Conservation (phyloP, 2,888 invertebrate genomes). For the Agrotis puta region DNA sequence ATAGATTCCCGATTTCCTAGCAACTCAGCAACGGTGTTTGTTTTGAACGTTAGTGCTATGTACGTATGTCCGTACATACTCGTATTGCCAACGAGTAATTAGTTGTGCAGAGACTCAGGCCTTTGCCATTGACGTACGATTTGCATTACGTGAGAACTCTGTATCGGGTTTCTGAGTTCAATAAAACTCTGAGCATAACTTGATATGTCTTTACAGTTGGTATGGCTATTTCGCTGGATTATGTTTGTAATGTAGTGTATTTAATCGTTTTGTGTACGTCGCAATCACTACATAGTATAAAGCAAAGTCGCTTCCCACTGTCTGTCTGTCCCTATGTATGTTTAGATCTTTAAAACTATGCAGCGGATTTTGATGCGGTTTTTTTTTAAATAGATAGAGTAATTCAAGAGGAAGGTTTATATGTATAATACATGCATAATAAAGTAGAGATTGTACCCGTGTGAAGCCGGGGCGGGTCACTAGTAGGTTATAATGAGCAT, state of each 20-base stretch:
- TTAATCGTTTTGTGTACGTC: not conserved
- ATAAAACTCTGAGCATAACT: conserved; percentile 28
- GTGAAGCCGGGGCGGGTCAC: too few species aligned
- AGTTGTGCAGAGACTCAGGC: conserved; percentile 52
- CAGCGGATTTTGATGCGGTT: too few species aligned
- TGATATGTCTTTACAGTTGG: not conserved
- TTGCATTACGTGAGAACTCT: conserved; percentile 30
- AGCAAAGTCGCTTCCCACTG: too few species aligned
- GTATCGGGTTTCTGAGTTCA: conserved; percentile 30
- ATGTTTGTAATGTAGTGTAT: not conserved
- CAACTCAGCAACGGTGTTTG: conserved; percentile 66
- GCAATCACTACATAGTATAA: too few species aligned
- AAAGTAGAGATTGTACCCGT: too few species aligned
- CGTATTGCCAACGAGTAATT: conserved; percentile 66
- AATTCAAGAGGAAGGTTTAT: too few species aligned
- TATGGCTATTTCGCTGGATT: not conserved
- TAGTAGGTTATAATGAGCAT: too few species aligned
- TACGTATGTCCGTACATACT: conserved; percentile 36
- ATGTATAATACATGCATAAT: too few species aligned
- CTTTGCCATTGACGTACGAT: conserved; percentile 38
- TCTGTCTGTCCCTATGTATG: too few species aligned
- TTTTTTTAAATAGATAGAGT: too few species aligned
- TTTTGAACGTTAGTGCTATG: conserved; percentile 68
- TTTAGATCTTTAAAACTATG: too few species aligned
- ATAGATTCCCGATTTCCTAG: conserved; percentile 68